Base-by-base conservation (phyloP, 1,140 invertebrate genomes). In the Drosophila malerkotliana region DNA sequence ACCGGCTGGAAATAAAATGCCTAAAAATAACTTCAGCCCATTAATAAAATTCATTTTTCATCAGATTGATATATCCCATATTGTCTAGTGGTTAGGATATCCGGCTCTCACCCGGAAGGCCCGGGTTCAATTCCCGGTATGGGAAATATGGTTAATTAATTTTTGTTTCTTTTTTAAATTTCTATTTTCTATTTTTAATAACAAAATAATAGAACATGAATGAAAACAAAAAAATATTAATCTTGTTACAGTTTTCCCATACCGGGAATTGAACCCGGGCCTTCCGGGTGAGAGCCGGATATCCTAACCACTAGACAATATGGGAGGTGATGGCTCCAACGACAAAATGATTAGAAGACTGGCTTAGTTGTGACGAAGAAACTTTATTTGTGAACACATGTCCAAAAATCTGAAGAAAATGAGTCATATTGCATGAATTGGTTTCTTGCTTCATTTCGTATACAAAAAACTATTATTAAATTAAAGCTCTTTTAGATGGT, bases 231-330 rank as follows among this genome's bases (percentile, higher is more conserved):
- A 48, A 8, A 18, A 37, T 4, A 8, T 10, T 4, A 4, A 44
- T 1, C 0, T 0, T 1, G 9, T 15, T 1, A 8, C 0, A 14
- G 15, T 21, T 95, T 95, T 95, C 95, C 95, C 94, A 94, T 95
- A 95, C 95, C 95, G 95, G 95, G 95, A 96, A 96, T 96, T 95
- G 95, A 96, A 96, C 95, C 94, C 95, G 95, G 95, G 95, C 95
- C 94, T 95, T 94, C 94, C 95, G 95, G 95, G 95, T 95, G 95
- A 96, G 94, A 96, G 95, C 95, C 95, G 95, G 95, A 94, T 95
- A 95, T 95, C 95, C 95, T 96, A 96, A 94, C 95, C 95, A 95
- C 95, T 96, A 96, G 95, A 94, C 93, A 93, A 94, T 94, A 94
- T 93, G 93, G 93, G 92, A 93, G 24, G 6, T 74, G 14, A 0